phyloP scores from a whole-genome alignment of 2,113 vertebrate species.

The western clawed frog (Xenopus tropicalis) region UCB_Xtro_10.0 CM004445.2:144082001-144082500 shows the following conservation, averaged over 20 bases:
- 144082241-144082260: no score
- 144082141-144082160: neutral
- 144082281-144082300: neutral
- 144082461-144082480: no score
- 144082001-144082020: conserved; percentile 21
- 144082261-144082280: no score
- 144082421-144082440: no score
- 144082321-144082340: neutral
- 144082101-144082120: conserved; percentile 4
- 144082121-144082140: neutral
- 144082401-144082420: no score
- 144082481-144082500: no score
- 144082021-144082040: conserved; percentile 32
- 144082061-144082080: conserved; percentile 14
- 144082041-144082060: conserved; percentile 49
- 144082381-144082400: no score
- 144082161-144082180: neutral
- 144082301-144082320: neutral
- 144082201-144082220: neutral
- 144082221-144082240: no score
- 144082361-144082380: neutral
- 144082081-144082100: neutral
- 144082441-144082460: no score
- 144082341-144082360: conserved; percentile 7
- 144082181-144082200: conserved; percentile 8